Conservation (phyloP, 2,797 vertebrate genomes). For the Aplochiton taeniatus region DNA sequence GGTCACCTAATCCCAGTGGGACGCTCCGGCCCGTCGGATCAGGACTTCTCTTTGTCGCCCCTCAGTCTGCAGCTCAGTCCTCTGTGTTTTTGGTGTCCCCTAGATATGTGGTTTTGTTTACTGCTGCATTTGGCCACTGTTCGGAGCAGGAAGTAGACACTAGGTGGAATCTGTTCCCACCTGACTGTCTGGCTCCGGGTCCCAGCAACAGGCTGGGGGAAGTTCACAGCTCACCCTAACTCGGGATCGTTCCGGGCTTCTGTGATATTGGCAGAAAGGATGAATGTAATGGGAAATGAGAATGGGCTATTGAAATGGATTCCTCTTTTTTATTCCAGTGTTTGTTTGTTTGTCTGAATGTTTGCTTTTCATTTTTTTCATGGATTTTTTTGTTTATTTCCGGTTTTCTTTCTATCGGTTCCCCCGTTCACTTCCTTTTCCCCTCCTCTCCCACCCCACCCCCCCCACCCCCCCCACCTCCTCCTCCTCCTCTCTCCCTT, state of each 20-base stretch:
- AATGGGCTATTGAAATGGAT: not conserved
- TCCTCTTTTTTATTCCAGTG: not conserved
- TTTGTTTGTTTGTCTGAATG: not conserved
- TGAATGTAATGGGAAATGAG: not conserved
- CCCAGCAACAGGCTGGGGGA: not conserved
- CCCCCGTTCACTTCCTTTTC: constrained; percentile 18
- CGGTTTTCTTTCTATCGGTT: not conserved
- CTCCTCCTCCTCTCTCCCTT: constrained; percentile 15
- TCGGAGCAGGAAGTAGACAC: constrained; percentile 59
- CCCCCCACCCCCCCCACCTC: constrained; percentile 14
- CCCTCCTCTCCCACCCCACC: constrained; percentile 37
- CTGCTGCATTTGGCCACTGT: constrained; percentile 63
- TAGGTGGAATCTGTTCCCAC: constrained; percentile 28
- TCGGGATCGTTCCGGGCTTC: not conserved
- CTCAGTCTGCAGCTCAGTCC: constrained; percentile 46
- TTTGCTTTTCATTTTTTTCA: not conserved
- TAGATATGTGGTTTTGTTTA: constrained; percentile 68
- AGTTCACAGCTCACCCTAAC: constrained; percentile 4
- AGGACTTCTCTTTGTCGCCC: constrained; percentile 78
- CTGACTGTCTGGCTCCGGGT: constrained; percentile 22
- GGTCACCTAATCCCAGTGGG: constrained; percentile 79
- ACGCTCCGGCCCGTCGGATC: constrained; percentile 75
- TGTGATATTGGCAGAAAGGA: not conserved
- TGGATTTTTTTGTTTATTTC: too few species aligned
- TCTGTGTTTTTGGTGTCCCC: constrained; percentile 60